Percentiles rank a stretch among this genome's conserved stretches.
phyloP scores from a whole-genome alignment of 2,888 invertebrate genomes.

The Sinopyrophorus schimmeli region DNA sequence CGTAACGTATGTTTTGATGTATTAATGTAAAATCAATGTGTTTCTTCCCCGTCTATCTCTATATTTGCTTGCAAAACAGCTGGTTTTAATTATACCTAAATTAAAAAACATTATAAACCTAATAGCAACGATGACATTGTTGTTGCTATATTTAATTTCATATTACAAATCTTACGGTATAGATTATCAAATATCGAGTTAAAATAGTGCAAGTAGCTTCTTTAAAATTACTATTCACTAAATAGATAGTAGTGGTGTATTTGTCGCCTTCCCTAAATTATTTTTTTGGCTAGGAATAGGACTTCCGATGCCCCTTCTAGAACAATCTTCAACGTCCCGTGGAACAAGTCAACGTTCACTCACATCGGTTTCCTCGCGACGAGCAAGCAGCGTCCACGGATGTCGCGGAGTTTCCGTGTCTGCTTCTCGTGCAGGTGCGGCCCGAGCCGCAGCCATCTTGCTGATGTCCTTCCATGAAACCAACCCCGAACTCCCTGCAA shows the following conservation, averaged over 20 bases:
- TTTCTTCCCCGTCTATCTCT: constrained; percentile 14
- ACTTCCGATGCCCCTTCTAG: constrained; percentile 58
- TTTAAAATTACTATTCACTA: too few species aligned
- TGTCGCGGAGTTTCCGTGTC: constrained; percentile 73
- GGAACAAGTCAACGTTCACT: constrained; percentile 59
- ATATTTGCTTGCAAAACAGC: constrained; percentile 13
- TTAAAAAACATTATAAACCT: too few species aligned
- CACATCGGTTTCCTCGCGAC: constrained; percentile 57
- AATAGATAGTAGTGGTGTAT: too few species aligned
- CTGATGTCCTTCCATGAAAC: constrained; percentile 87
- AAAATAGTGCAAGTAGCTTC: too few species aligned
- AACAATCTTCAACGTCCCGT: constrained; percentile 50
- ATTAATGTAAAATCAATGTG: constrained; percentile 27
- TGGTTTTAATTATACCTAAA: constrained; percentile 5
- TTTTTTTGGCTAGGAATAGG: constrained; percentile 31
- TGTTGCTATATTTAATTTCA: too few species aligned
- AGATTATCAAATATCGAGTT: too few species aligned
- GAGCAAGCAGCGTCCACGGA: constrained; percentile 61
- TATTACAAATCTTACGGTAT: too few species aligned
- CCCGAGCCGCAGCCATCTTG: constrained; percentile 92
- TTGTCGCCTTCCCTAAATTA: too few species aligned
- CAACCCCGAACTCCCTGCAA: constrained; percentile 32
- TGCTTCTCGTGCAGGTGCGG: constrained; percentile 90
- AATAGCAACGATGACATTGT: too few species aligned
- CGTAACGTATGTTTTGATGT: constrained; percentile 24